Percentiles rank a stretch among this genome's conserved stretches.
phyloP scores from a whole-genome alignment of 2,888 invertebrate species.

The Ormia ochracea region DNA sequence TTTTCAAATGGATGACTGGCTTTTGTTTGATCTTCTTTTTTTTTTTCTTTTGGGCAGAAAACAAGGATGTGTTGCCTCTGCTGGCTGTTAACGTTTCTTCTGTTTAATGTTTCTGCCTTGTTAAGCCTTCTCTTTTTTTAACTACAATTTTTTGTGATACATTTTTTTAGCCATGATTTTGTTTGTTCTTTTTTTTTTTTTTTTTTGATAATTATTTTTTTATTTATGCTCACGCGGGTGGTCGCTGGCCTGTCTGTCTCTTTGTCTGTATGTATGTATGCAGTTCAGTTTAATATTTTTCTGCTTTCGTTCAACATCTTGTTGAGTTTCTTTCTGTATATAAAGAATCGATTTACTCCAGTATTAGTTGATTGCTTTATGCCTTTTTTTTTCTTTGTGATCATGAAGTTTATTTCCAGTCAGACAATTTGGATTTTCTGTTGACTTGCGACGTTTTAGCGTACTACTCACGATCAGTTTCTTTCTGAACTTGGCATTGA shows the following conservation, averaged over 20 bases:
- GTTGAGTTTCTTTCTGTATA: conserved; percentile 15
- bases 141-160: conserved; percentile 20
- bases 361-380: conserved; percentile 20
- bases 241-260: conserved; percentile 47
- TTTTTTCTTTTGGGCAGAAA: background rate
- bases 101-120: conserved; percentile 35
- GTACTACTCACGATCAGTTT: background rate
- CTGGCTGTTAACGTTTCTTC: conserved; percentile 11
- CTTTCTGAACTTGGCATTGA: conserved; percentile 46
- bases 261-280: background rate
- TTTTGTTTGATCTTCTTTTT: background rate
- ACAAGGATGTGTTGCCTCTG: conserved; percentile 34
- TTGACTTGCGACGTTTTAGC: conserved; percentile 6
- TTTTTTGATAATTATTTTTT: too few relatives aligned
- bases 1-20: conserved; percentile 40
- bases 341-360: background rate
- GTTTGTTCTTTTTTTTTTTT: conserved; percentile 10
- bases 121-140: conserved; percentile 38
- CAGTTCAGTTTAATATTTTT: background rate
- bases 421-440: conserved; percentile 55
- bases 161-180: conserved; percentile 48
- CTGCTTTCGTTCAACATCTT: conserved; percentile 23
- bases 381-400: conserved; percentile 4
- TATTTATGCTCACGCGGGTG: conserved; percentile 56
- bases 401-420: conserved; percentile 50